Evolutionary conservation across 1,140 invertebrate species (phyloP).

Genomic region (Tetramorium parvispinum): DNA sequence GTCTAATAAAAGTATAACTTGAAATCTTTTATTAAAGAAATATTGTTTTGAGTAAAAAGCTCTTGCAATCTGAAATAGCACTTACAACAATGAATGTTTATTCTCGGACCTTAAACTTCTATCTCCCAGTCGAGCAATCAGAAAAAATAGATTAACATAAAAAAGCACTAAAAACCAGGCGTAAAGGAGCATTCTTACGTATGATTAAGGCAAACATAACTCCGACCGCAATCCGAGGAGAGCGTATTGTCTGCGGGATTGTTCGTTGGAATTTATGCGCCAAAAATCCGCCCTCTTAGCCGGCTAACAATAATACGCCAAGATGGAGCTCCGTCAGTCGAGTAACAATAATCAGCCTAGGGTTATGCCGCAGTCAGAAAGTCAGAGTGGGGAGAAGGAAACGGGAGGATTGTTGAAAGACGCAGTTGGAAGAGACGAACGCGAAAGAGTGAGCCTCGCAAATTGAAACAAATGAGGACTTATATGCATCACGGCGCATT

Average conservation of each 20-base stretch:
- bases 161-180: constrained; percentile 21
- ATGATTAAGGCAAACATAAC: constrained; percentile 40
- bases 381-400: background rate
- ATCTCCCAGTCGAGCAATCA: background rate
- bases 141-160: constrained; percentile 51
- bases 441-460: constrained; percentile 63
- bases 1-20: background rate
- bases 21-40: constrained; percentile 3
- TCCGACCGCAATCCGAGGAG: background rate
- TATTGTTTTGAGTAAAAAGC: background rate
- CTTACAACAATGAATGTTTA: constrained; percentile 22
- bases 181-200: constrained; percentile 26
- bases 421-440: constrained; percentile 53
- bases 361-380: constrained; percentile 53
- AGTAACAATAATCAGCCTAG: constrained; percentile 66
- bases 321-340: constrained; percentile 22
- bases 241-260: constrained; percentile 40
- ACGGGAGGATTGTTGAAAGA: constrained; percentile 4
- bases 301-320: constrained; percentile 33
- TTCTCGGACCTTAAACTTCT: constrained; percentile 26
- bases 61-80: background rate
- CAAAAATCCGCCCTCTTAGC: constrained; percentile 41
- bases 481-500: constrained; percentile 81
- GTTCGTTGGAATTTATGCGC: constrained; percentile 47
- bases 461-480: constrained; percentile 84